Percentiles rank a stretch among this genome's conserved stretches.
These are phyloP conservation scores for Cyphomyrus discorhynchus DNA, from an alignment of 2,113 vertebrate genomes.

Conservation along the genomic window DNA sequence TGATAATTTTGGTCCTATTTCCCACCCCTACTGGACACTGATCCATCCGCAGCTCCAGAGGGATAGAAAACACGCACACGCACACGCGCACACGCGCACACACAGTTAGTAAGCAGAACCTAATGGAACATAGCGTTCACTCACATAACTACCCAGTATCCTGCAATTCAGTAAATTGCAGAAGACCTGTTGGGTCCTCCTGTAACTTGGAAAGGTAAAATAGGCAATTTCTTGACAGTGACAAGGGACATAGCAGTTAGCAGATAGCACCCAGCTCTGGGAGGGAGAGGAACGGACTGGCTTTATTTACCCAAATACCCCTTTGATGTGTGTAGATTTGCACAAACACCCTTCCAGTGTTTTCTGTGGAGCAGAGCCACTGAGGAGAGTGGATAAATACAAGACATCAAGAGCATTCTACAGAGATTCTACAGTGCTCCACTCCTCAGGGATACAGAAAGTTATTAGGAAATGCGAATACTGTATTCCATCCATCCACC, in stretches of 20 bases:
- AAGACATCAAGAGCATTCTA: neutral
- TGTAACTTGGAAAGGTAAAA: neutral
- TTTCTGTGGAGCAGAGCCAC: neutral
- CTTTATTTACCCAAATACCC: neutral
- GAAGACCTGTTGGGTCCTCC: neutral
- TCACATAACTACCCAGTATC: neutral
- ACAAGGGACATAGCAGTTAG: neutral
- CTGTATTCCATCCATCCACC: neutral
- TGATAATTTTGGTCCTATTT: too few species aligned
- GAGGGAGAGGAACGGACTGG: neutral
- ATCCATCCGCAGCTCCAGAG: neutral
- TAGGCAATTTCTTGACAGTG: neutral
- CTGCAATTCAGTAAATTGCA: neutral
- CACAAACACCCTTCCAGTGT: neutral
- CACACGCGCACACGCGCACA: neutral
- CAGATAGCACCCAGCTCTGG: neutral
- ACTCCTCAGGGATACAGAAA: neutral
- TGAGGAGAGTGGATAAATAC: neutral
- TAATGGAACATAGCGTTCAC: neutral
- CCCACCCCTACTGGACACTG: neutral
- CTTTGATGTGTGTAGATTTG: neutral
- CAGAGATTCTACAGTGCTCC: neutral
- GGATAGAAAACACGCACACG: neutral
- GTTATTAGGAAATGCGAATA: neutral
- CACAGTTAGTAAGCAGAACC: neutral